Conservation (phyloP, 2,113 vertebrate species). For the Neolamprologus tretocephalus region DNA sequence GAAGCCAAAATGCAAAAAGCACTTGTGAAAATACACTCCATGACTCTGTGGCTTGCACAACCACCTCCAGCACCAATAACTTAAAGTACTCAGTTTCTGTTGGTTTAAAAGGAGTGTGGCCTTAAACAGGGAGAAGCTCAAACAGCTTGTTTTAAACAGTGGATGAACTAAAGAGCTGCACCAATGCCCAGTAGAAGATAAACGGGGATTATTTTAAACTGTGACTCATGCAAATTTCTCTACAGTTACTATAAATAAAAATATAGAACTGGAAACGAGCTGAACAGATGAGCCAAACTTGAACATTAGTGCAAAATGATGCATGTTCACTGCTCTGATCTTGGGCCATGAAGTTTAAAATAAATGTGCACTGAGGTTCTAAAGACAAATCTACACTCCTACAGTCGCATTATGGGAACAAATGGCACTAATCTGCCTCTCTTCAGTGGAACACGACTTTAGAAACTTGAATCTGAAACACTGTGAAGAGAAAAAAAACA, state of each 20-base stretch:
- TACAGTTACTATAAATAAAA: not conserved
- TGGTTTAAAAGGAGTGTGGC: not conserved
- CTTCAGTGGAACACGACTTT: not conserved
- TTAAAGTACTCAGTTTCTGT: not conserved
- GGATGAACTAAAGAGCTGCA: not conserved
- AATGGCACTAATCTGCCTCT: not conserved
- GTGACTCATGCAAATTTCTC: not conserved
- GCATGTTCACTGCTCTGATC: not conserved
- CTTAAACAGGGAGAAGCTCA: not conserved
- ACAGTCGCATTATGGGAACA: not conserved
- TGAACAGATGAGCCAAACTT: not conserved
- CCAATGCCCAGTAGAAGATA: not conserved
- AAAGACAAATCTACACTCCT: not conserved
- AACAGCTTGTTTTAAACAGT: not conserved
- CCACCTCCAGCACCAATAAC: not conserved
- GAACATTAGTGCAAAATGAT: not conserved
- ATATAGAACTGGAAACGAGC: not conserved
- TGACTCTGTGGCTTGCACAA: not conserved
- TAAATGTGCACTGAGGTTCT: not conserved
- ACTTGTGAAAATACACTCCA: not conserved
- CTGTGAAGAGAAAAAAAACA: not conserved
- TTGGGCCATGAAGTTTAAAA: not conserved
- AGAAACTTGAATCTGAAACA: not conserved
- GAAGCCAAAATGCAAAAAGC: not conserved
- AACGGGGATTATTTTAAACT: not conserved